Percentiles rank a stretch among this genome's conserved stretches.
These are phyloP conservation scores for Festucalex cinctus DNA, from an alignment of 2,113 vertebrate genomes.

Conservation along the genomic window DNA sequence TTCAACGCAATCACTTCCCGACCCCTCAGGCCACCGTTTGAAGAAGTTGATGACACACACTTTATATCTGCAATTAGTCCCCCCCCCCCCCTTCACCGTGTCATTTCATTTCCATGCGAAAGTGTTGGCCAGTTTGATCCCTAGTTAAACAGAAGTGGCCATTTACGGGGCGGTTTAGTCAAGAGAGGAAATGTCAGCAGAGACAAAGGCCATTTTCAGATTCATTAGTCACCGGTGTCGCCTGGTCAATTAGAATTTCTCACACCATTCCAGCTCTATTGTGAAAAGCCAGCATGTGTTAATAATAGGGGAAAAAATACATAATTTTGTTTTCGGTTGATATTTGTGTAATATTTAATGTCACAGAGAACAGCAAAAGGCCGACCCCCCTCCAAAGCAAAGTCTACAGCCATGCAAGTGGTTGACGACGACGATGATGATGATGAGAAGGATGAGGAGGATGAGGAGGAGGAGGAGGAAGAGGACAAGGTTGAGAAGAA, in stretches of 20 bases:
- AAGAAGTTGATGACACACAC: constrained; percentile 82
- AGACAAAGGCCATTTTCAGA: constrained; percentile 45
- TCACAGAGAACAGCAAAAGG: constrained; percentile 47
- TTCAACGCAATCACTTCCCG: constrained; percentile 54
- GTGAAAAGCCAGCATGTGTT: neutral
- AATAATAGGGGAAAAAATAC: neutral
- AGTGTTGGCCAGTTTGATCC: constrained; percentile 70
- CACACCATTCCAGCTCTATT: constrained; percentile 10
- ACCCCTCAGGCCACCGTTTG: constrained; percentile 63
- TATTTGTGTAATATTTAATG: neutral
- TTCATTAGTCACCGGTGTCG: constrained; percentile 19
- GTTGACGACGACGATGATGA: constrained; percentile 16
- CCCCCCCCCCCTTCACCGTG: constrained; percentile 43
- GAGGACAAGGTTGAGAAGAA: constrained; percentile 1
- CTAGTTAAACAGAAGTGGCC: constrained; percentile 65
- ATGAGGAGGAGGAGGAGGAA: constrained; percentile 1
- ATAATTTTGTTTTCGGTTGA: neutral
- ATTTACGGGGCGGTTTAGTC: constrained; percentile 46
- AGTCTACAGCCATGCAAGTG: neutral
- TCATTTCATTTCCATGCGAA: constrained; percentile 61
- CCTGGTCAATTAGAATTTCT: constrained; percentile 19
- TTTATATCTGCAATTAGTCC: constrained; percentile 64
- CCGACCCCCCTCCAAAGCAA: constrained; percentile 22
- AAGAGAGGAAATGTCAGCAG: constrained; percentile 56
- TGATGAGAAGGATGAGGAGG: neutral